These are phyloP conservation scores for Xestoiulus laeticollis DNA, from an alignment of 2,888 invertebrate species.

Conservation along the genomic window DNA sequence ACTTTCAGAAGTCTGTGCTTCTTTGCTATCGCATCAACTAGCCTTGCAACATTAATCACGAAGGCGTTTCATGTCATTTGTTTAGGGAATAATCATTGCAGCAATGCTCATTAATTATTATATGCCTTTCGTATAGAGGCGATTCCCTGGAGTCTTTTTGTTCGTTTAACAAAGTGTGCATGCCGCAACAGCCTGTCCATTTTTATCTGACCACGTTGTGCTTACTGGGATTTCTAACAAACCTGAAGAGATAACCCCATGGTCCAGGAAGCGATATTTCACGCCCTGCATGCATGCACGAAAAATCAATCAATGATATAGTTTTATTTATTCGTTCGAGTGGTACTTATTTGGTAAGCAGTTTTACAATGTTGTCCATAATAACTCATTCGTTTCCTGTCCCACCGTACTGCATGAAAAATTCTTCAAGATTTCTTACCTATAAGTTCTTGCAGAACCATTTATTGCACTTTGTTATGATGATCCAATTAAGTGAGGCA, in stretches of 20 bases:
- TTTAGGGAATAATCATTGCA: background rate
- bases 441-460: background rate
- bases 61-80: slow-evolving; percentile 25
- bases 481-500: background rate
- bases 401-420: too few species aligned
- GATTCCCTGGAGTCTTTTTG: background rate
- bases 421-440: too few species aligned
- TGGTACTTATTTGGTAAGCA: background rate
- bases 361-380: background rate
- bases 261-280: background rate
- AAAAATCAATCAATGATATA: too few species aligned
- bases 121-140: background rate
- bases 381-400: too few species aligned
- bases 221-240: background rate
- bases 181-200: background rate
- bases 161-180: background rate
- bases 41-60: background rate
- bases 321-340: background rate
- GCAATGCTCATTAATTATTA: slow-evolving; percentile 31
- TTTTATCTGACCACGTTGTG: slow-evolving; percentile 2
- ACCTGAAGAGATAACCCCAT: background rate
- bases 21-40: too few species aligned
- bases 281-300: too few species aligned
- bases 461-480: background rate
- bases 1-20: too few species aligned